Conservation (phyloP, 2,113 vertebrate genomes). For the Microtus montanus region DNA sequence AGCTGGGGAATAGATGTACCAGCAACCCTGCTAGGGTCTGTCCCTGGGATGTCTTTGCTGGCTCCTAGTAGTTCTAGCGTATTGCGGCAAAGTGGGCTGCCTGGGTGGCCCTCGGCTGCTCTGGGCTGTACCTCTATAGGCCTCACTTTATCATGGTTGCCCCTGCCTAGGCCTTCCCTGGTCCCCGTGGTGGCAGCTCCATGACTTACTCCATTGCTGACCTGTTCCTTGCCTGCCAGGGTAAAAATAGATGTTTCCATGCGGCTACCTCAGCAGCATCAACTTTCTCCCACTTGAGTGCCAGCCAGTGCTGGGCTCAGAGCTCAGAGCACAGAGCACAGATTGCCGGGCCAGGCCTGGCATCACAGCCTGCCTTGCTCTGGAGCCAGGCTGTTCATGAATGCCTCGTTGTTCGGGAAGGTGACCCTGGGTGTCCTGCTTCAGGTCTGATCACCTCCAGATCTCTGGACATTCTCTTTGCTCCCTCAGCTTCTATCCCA, state of each 20-base stretch:
- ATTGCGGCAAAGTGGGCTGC: neutral
- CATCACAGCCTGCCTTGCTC: neutral
- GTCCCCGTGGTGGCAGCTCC: constrained; percentile 51
- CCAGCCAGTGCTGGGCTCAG: constrained; percentile 72
- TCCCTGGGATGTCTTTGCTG: neutral
- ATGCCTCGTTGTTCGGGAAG: constrained; percentile 77
- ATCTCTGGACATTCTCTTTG: neutral
- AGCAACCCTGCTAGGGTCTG: neutral
- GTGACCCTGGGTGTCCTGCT: constrained; percentile 65
- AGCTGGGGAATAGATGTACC: neutral
- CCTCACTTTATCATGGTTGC: neutral
- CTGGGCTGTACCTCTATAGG: neutral
- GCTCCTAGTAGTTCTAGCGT: neutral
- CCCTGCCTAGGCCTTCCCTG: neutral
- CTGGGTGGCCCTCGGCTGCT: constrained; percentile 31
- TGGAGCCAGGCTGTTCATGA: constrained; percentile 68
- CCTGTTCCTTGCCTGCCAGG: constrained; percentile 57
- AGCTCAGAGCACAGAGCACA: constrained; percentile 58
- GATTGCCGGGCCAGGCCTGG: constrained; percentile 43
- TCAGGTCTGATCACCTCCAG: neutral
- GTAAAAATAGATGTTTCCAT: constrained; percentile 78
- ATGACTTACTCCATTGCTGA: constrained; percentile 53
- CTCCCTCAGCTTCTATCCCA: accelerated
- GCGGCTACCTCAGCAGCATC: constrained; percentile 71
- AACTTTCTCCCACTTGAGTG: constrained; percentile 85